Base-by-base conservation (phyloP, 2,113 vertebrate species). In the Canis aureus region DNA sequence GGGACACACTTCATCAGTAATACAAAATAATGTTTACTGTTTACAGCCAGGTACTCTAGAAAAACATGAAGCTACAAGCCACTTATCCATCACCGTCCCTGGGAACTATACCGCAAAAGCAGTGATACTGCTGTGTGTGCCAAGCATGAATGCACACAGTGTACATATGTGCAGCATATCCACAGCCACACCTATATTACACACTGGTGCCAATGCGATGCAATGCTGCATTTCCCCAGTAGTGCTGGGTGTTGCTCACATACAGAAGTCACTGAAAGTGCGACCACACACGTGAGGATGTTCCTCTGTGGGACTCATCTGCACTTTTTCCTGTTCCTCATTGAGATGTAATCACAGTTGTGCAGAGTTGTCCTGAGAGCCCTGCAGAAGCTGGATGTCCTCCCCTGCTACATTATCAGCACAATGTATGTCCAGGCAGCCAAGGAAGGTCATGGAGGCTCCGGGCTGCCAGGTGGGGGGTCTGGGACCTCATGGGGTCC, bases 51-150 rank as follows among this genome's bases (percentile, higher is more conserved):
- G 53, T 7, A 11, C 89, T 86, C 29, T 4, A 43, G 89, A 49
- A 79, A 85, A 90, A 80, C 78, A 67, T 4, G 29, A 80, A 35
- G 55, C 32, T 29, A 32, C 71, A 81, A 20, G 9, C 43, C 25
- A 13, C 7, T 53, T 38, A 57, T 11, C 53, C 0, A 1, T 55
- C 32, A 51, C 38, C 55, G 8, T 67, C 38, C 35, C 67, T 57
- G 62, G 60, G 67, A 92, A 49, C 8, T 16, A 13, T 7, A 22
- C 3, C 0, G 59, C 8, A 5, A 29, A 11, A 29, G 29, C 1
- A 5, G 87, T 2, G 8, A 43, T 12, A 7, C 53, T 1, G 0
- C 16, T 0, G 55, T 3, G 0, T 12, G 35, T 43, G 71, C n/a
- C 35, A 19, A 10, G 38, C 0, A 8, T 22, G 51, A 15, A 7